Base-by-base conservation (phyloP, 2,888 invertebrate genomes). In the Branchinecta sandiegonensis region DNA sequence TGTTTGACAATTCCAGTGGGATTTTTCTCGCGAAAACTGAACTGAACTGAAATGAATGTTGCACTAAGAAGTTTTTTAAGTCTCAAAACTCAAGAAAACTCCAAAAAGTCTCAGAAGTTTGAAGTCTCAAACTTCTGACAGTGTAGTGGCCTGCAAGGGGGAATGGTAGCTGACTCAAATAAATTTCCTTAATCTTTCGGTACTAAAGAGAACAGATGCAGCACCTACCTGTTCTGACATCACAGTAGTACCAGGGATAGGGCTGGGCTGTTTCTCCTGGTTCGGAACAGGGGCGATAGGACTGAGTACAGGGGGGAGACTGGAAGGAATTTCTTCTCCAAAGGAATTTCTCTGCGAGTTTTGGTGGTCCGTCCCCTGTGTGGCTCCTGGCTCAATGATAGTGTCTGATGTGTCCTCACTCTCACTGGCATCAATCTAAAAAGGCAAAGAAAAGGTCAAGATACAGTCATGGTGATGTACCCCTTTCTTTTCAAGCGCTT, bases 361-460 rank as follows among this genome's bases (percentile, higher is more conserved):
- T 10, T 56, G 14, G 10, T 56, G n/a, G 8, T 56, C 23, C 14
- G n/a, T 10, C 8, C 11, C 23, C 23, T 56, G 63, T 17, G 11
- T 17, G 14, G 14, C 63, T 17, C 14, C 14, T 9, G 23, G 23
- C 23, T 56, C 63, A 10, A n/a, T 56, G 8, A 17, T 56, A 17
- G n/a, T 56, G 63, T 56, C 63, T 9, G 14, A 56, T 56, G 63
- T 56, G 10, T 56, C 63, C 23, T 56, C 63, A 17, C 63, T 56
- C 63, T 56, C 63, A 17, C 63, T 56, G 63, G 63, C 63, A 56
- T 56, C 63, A 10, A 56, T 56, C 63, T 56, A 9, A 56, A 56
- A 56, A 11, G n/a, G 37, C 37, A 37, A 37, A 37, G 37, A 37
- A 37, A 37, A 37, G 37, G 37, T 37, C 6, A 37, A 6, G 37